These are phyloP conservation scores for Steinernema hermaphroditum DNA, from an alignment of 2,888 invertebrate genomes.

Conservation along the genomic window DNA sequence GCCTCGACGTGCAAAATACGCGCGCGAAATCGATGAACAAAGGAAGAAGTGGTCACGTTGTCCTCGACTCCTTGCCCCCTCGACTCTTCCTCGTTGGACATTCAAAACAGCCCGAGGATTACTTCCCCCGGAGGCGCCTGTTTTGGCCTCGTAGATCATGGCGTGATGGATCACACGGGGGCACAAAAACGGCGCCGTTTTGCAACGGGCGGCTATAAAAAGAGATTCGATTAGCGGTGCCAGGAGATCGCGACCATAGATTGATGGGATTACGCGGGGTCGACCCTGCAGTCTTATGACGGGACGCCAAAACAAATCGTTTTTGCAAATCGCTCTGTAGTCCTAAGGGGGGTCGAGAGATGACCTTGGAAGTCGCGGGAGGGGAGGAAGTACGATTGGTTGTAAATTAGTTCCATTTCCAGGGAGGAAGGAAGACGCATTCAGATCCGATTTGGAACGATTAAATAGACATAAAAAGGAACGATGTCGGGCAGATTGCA, in stretches of 20 bases:
- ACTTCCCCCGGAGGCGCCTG: not conserved
- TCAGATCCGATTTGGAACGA: not conserved
- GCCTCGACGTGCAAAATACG: not conserved
- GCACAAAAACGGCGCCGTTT: not conserved
- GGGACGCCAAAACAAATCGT: not conserved
- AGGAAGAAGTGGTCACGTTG: constrained; percentile 26
- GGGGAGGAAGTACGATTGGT: not conserved
- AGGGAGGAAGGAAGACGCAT: not conserved
- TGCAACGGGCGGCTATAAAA: not conserved
- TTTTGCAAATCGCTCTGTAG: not conserved
- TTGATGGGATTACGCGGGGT: constrained; percentile 18
- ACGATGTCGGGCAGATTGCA: not conserved
- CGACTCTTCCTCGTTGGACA: no score
- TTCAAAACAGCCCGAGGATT: not conserved
- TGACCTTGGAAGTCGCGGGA: no score
- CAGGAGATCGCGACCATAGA: constrained; percentile 15
- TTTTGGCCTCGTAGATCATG: constrained; percentile 8
- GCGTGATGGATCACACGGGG: not conserved
- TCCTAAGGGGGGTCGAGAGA: no score
- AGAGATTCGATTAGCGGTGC: constrained; percentile 22
- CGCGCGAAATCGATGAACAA: constrained; percentile 17
- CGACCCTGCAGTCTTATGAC: not conserved
- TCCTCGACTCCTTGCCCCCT: constrained; percentile 6
- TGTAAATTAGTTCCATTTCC: not conserved
- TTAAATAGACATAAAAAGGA: not conserved